Percentiles rank a stretch among this genome's conserved stretches.
phyloP scores from a whole-genome alignment of 2,113 vertebrate genomes.

The Alosa alosa region DNA sequence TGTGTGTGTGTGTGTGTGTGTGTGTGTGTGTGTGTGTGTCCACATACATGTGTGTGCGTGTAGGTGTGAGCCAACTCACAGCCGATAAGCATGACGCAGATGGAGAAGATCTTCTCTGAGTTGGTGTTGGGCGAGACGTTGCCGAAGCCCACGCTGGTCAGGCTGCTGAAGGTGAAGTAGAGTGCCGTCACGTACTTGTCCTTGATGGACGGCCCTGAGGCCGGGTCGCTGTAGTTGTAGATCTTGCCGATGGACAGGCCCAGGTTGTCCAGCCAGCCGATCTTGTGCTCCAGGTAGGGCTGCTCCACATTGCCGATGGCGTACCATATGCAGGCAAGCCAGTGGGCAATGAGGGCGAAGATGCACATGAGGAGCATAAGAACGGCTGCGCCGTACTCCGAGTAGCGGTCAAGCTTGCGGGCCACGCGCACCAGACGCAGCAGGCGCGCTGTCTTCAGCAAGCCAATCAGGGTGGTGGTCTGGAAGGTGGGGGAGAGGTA shows the following conservation, averaged over 20 bases:
- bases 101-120: conserved; percentile 99
- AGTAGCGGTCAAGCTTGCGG: conserved; percentile 95
- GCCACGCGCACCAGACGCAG: conserved; percentile 93
- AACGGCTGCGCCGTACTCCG: conserved; percentile 95
- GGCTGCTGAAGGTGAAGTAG: conserved; percentile 99
- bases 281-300: conserved; percentile 93
- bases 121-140: conserved; percentile 99
- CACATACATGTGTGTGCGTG: neutral
- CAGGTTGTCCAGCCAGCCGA: conserved; percentile 96
- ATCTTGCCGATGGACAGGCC: conserved; percentile 93
- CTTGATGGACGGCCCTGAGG: conserved; percentile 96
- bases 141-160: conserved; percentile 98
- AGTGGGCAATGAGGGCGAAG: conserved; percentile 96
- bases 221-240: conserved; percentile 93
- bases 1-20: neutral
- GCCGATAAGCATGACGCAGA: conserved; percentile 89
- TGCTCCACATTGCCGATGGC: conserved; percentile 97
- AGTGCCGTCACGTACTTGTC: conserved; percentile 99
- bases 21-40: neutral
- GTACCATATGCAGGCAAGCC: conserved; percentile 99
- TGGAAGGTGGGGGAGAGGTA: conserved; percentile 53
- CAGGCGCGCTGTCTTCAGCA: conserved; percentile 93
- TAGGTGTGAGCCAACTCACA: neutral
- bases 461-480: conserved; percentile 95
- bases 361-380: conserved; percentile 99